A percentile compares a stretch with the other conserved stretches of the same genome.
Evolutionary conservation across 2,113 vertebrate species (phyloP).

Genomic region (Nothobranchius furzeri): DNA sequence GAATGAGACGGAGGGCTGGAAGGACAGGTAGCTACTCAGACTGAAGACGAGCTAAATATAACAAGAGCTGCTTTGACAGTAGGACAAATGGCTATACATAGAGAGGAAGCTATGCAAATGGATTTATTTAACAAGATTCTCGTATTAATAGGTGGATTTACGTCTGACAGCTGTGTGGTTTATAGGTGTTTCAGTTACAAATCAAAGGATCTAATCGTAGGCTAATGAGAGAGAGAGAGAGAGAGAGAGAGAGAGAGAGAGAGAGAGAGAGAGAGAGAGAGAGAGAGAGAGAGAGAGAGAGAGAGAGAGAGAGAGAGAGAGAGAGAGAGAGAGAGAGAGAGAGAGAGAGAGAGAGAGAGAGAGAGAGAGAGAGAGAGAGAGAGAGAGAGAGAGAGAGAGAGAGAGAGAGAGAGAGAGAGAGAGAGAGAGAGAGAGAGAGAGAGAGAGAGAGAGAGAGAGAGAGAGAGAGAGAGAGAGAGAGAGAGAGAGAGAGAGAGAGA

Average conservation of each 20-base stretch:
- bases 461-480: too few species aligned
- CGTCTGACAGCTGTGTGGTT: conserved; percentile 22
- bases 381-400: conserved; percentile 10
- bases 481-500: conserved; percentile 25
- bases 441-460: conserved; percentile 17
- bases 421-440: conserved; percentile 30
- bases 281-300: conserved; percentile 31
- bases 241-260: conserved; percentile 19
- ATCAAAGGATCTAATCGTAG: conserved; percentile 36
- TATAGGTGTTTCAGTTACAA: conserved; percentile 24
- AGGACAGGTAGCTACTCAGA: conserved; percentile 49
- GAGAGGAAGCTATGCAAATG: conserved; percentile 20
- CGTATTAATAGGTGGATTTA: conserved; percentile 7
- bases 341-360: too few species aligned
- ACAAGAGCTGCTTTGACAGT: conserved; percentile 34
- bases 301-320: conserved; percentile 31
- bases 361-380: conserved; percentile 25
- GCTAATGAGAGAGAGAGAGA: conserved; percentile 27
- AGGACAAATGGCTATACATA: conserved; percentile 39
- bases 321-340: too few species aligned
- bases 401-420: too few species aligned
- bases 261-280: too few species aligned
- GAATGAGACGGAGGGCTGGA: conserved; percentile 33
- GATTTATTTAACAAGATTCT: neutral
- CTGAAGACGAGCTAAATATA: conserved; percentile 22